Evolutionary conservation across 2,888 invertebrate genomes (phyloP).

Genomic region (Heliconius sara): DNA sequence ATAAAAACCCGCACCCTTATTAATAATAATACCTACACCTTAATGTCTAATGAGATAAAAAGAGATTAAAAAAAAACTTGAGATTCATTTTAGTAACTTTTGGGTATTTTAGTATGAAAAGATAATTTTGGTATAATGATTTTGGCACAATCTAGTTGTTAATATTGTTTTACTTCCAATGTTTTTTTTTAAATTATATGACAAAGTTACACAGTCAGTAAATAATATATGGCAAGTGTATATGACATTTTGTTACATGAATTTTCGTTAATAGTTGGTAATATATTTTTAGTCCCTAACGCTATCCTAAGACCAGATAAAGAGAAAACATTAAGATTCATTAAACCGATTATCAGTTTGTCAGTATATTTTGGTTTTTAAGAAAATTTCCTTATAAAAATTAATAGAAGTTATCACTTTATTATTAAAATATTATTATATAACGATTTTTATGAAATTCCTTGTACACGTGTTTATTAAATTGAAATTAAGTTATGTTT

Average conservation of each 20-base stretch:
- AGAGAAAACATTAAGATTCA: background rate
- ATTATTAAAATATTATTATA: too few relatives aligned
- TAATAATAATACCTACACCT: slow-evolving; percentile 19
- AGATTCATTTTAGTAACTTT: slow-evolving; percentile 27
- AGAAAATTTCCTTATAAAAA: too few relatives aligned
- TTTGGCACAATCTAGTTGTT: slow-evolving; percentile 20
- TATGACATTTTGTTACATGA: slow-evolving; percentile 7
- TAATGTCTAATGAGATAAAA: background rate
- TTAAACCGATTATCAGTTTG: background rate
- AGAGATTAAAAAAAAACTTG: background rate
- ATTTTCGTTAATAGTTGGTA: background rate
- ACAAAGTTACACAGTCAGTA: background rate
- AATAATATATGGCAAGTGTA: slow-evolving; percentile 9
- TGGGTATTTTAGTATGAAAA: background rate
- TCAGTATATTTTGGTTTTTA: too few relatives aligned
- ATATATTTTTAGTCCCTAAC: background rate
- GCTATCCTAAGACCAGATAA: background rate
- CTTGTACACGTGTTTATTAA: background rate
- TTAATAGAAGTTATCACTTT: too few relatives aligned
- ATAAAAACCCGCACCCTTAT: slow-evolving; percentile 16
- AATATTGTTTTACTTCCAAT: background rate
- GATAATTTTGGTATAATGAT: background rate
- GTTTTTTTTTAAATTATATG: background rate
- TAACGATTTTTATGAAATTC: background rate
- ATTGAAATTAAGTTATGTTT: background rate